Evolutionary conservation across 2,797 vertebrate species (phyloP).

Genomic region (Dermochelys coriacea): DNA sequence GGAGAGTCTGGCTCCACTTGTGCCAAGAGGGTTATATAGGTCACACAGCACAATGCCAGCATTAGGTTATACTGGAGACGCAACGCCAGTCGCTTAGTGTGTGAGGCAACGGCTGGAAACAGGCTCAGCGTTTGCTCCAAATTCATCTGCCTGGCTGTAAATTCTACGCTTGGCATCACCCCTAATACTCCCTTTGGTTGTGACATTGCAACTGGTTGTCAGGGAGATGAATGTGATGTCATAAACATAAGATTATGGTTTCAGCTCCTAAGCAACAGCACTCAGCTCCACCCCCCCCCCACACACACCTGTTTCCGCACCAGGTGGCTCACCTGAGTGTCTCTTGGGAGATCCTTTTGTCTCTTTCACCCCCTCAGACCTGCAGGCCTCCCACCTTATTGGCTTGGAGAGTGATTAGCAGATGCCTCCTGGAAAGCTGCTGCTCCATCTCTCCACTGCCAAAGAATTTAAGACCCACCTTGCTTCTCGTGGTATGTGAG

Average conservation of each 20-base stretch:
- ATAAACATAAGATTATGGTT: not conserved
- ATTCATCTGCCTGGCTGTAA: not conserved
- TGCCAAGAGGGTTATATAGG: not conserved
- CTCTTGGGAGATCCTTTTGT: not conserved
- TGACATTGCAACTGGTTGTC: not conserved
- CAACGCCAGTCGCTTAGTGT: not conserved
- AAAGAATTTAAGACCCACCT: not conserved
- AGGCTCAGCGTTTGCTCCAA: not conserved
- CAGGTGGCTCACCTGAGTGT: not conserved
- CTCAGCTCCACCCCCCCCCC: not conserved
- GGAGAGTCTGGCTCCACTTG: not conserved
- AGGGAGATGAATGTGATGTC: not conserved
- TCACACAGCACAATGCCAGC: not conserved
- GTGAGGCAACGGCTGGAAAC: not conserved
- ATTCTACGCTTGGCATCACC: not conserved
- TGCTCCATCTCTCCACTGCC: not conserved
- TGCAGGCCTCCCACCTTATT: not conserved
- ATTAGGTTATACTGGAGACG: not conserved
- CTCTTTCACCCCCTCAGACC: not conserved
- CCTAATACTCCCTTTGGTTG: not conserved
- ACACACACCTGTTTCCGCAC: not conserved
- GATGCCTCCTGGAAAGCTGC: not conserved
- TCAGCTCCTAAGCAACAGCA: not conserved
- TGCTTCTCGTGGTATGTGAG: not conserved
- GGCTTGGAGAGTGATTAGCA: not conserved